Evolutionary conservation across 2,113 vertebrate genomes (phyloP).

Genomic region (Pomatostomus ruficeps): DNA sequence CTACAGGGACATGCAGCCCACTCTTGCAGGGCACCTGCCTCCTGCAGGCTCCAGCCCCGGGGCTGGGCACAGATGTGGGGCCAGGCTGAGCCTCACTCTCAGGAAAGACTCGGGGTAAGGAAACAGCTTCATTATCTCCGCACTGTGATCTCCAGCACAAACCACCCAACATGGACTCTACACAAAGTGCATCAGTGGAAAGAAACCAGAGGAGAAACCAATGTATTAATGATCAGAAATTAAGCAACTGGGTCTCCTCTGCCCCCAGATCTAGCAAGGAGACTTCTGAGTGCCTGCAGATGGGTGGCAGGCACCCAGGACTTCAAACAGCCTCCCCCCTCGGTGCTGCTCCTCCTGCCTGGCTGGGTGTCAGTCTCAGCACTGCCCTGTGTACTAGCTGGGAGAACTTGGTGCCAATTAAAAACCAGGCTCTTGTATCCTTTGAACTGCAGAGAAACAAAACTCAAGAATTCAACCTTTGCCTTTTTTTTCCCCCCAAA

Average conservation of each 20-base stretch:
- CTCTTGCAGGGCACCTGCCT: background rate
- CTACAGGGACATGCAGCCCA: background rate
- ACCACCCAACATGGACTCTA: background rate
- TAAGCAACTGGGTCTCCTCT: background rate
- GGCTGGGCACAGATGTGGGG: background rate
- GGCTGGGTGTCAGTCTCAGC: background rate
- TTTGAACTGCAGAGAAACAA: slow-evolving; percentile 27
- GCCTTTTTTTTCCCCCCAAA: background rate
- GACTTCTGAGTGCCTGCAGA: background rate
- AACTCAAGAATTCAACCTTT: background rate
- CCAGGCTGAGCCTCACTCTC: rapidly evolving
- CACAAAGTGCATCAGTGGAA: background rate
- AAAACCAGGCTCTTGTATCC: background rate
- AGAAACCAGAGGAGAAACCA: background rate
- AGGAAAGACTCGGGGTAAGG: background rate
- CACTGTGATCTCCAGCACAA: background rate
- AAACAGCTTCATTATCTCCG: background rate
- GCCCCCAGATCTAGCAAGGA: background rate
- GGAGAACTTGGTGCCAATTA: background rate
- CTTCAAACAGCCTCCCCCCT: background rate
- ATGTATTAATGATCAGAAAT: slow-evolving; percentile 1
- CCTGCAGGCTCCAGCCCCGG: background rate
- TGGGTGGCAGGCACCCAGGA: background rate
- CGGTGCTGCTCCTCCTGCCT: background rate
- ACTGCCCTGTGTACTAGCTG: background rate